Evolutionary conservation across 2,888 invertebrate species (phyloP), one percentile per base, ranked within the genome.

Genomic region (Pelosia muscerda): DNA sequence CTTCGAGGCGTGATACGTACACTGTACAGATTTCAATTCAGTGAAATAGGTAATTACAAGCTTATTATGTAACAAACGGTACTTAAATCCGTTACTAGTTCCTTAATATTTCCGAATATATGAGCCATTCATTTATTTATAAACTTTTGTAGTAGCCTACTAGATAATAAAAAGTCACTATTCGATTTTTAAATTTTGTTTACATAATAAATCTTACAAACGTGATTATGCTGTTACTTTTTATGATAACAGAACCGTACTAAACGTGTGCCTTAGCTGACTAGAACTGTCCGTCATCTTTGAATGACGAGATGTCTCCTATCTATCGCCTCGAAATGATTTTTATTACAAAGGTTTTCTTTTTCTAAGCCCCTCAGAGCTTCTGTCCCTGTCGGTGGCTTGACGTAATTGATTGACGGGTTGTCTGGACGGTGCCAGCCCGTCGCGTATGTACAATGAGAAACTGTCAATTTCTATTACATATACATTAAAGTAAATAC

Each of bases 321-420:
- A 23, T 19, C 42, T 19, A 42, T 42, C 42, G 19, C 19, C 19
- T 19, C 19, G 3, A 19, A 42, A 42, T 42, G 42, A 42, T 42
- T 42, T 42, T 42, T 42, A 42, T 42, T 42, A 42, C 42, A 42
- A 42, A 42, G 42, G 42, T 42, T 42, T 42, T 42, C 42, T 42
- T 42, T 19, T 11, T 42, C 42, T 19, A 42, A 42, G 42, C 42
- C 19, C 19, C 19, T 42, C 42, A 42, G 42, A 42, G 19, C 42
- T 4, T 42, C 42, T 42, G 42, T 42, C 5, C 19, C 19, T 42
- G 42, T 42, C 42, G 6, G 42, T 42, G 5, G 42, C 42, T 42
- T 19, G 42, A 19, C 42, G 19, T 19, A 42, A 6, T 42, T 42
- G 19, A 42, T 42, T 42, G 42, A 42, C 42, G 42, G 19, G 42